Percentiles rank a stretch among this genome's conserved stretches.
Evolutionary conservation across 2,113 vertebrate genomes (phyloP).

Genomic region (Gavia stellata): DNA sequence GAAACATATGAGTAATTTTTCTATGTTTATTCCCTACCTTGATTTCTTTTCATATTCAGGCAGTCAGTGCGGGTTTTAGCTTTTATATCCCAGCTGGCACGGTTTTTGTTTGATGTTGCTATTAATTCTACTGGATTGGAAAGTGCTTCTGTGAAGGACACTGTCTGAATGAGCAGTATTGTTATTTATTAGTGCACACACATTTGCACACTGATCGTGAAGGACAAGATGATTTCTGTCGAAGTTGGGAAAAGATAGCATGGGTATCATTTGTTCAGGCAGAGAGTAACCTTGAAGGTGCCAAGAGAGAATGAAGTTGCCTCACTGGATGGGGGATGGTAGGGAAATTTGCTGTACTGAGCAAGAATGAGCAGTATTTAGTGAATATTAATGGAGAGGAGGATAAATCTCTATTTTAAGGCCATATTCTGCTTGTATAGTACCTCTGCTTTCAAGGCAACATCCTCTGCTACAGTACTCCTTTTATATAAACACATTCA

Average conservation of each 20-base stretch:
- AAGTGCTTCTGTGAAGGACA: not conserved
- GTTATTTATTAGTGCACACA: constrained; percentile 1
- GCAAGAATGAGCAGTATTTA: not conserved
- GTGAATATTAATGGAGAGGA: not conserved
- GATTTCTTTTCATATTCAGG: not conserved
- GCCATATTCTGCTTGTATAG: not conserved
- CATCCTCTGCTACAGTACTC: not conserved
- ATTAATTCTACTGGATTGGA: not conserved
- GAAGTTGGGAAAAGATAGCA: not conserved
- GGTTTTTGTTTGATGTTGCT: not conserved
- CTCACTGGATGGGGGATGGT: not conserved
- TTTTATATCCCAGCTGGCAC: not conserved
- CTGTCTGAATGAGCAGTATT: not conserved
- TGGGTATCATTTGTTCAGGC: not conserved
- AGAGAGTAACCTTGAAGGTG: not conserved
- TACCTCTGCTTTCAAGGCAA: not conserved
- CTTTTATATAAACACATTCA: not conserved
- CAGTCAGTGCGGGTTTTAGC: not conserved
- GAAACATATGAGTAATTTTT: not conserved
- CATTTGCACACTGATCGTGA: not conserved
- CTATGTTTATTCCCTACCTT: not conserved
- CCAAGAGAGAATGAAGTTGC: not conserved
- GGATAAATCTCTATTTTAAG: not conserved
- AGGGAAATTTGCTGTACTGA: not conserved
- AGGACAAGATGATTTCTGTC: not conserved